Percentiles rank a stretch among this genome's conserved stretches.
Evolutionary conservation across 2,888 invertebrate species (phyloP).

Genomic region (Chirona hameri): DNA sequence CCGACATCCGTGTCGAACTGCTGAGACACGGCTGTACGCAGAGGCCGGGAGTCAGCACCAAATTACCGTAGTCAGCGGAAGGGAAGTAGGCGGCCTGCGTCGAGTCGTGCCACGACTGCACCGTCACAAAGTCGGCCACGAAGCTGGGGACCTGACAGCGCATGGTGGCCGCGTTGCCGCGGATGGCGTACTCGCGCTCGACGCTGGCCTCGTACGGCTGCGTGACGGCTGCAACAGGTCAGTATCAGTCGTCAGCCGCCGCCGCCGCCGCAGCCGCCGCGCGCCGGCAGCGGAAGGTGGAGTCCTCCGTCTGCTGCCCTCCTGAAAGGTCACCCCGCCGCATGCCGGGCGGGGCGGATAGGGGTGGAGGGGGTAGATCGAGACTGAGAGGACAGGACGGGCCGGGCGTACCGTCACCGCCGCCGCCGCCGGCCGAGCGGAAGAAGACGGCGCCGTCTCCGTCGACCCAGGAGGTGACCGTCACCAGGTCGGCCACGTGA

Average conservation of each 20-base stretch:
- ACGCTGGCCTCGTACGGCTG: slow-evolving; percentile 41
- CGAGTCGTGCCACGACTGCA: slow-evolving; percentile 78
- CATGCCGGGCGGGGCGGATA: neutral
- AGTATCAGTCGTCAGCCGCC: neutral
- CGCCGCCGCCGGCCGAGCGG: neutral
- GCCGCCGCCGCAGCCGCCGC: no score
- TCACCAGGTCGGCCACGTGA: slow-evolving; percentile 43
- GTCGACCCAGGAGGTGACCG: neutral
- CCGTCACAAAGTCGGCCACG: slow-evolving; percentile 80
- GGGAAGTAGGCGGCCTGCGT: slow-evolving; percentile 50
- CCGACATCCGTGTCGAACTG: slow-evolving; percentile 37
- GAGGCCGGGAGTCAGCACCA: neutral
- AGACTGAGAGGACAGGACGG: no score
- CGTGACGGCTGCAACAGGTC: slow-evolving; percentile 38
- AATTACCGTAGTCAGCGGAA: slow-evolving; percentile 1
- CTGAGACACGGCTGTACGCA: slow-evolving; percentile 37
- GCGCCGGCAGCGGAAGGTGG: neutral
- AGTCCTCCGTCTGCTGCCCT: no score
- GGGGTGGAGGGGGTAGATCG: neutral
- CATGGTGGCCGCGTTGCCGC: slow-evolving; percentile 41
- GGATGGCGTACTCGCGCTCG: slow-evolving; percentile 40
- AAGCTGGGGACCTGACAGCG: slow-evolving; percentile 53
- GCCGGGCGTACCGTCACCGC: neutral
- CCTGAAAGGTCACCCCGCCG: neutral
- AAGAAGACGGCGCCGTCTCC: neutral